Evolutionary conservation across 2,888 invertebrate species (phyloP).

Genomic region (Bellardia pandia): DNA sequence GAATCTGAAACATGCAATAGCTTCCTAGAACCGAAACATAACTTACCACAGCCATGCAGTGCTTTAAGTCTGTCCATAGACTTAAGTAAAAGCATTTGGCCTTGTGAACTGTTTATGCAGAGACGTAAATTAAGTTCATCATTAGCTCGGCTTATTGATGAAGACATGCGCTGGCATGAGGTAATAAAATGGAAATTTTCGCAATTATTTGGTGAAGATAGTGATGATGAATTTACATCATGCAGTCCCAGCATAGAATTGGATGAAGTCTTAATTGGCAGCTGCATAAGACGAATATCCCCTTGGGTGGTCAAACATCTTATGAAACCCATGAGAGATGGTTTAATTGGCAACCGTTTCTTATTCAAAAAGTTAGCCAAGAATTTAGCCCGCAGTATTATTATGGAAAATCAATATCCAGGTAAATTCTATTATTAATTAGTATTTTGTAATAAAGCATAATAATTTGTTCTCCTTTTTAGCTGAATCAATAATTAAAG

Average conservation of each 20-base stretch:
- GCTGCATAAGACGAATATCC: slow-evolving; percentile 81
- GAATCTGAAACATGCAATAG: not conserved
- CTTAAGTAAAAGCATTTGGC: slow-evolving; percentile 81
- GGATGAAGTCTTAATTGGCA: slow-evolving; percentile 79
- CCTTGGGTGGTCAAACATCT: slow-evolving; percentile 82
- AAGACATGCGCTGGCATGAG: slow-evolving; percentile 80
- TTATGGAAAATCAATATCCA: slow-evolving; percentile 81
- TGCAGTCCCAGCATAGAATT: slow-evolving; percentile 81
- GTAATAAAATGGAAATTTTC: slow-evolving; percentile 77
- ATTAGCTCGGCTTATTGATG: slow-evolving; percentile 78
- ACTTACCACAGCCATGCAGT: not conserved
- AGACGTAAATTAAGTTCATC: slow-evolving; percentile 77
- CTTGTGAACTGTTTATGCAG: slow-evolving; percentile 81
- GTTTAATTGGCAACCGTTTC: slow-evolving; percentile 81
- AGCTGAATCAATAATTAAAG: slow-evolving; percentile 78
- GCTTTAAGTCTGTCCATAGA: slow-evolving; percentile 56
- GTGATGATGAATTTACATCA: slow-evolving; percentile 81
- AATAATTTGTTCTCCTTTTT: not conserved
- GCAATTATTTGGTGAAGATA: slow-evolving; percentile 81
- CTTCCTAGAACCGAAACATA: not conserved
- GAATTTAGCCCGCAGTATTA: slow-evolving; percentile 78
- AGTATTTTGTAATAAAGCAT: not conserved
- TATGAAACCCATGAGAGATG: slow-evolving; percentile 81
- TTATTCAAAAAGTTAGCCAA: slow-evolving; percentile 82
- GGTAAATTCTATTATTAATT: slow-evolving; percentile 69